phyloP scores from a whole-genome alignment of 2,113 vertebrate species.

The Apodemus sylvaticus region DNA sequence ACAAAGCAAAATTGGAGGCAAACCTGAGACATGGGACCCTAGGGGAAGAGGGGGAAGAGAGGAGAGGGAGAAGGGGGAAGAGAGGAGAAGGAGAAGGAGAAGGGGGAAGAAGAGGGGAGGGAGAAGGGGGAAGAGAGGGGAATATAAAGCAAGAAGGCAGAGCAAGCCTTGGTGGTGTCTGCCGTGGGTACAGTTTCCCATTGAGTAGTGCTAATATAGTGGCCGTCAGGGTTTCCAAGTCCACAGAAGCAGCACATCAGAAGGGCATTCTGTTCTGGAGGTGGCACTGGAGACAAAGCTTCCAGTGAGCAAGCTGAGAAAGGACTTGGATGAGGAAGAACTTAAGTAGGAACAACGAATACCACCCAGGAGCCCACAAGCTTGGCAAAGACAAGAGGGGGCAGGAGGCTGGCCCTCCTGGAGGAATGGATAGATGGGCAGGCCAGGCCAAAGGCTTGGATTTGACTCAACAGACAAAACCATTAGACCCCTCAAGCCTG shows the following conservation, averaged over 20 bases:
- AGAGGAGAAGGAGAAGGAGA: neutral
- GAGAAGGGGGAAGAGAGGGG: too few relatives aligned
- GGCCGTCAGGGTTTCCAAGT: neutral
- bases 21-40: neutral
- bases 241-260: neutral
- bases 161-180: neutral
- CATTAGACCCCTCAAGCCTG: neutral
- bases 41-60: too few relatives aligned
- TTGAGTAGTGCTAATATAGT: neutral
- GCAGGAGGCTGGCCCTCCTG: too few relatives aligned
- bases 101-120: too few relatives aligned
- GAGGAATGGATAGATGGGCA: neutral
- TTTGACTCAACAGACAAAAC: neutral
- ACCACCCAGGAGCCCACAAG: neutral
- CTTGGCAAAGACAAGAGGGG: neutral
- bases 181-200: neutral
- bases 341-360: neutral
- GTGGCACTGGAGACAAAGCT: neutral
- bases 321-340: neutral
- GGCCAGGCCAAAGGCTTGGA: neutral
- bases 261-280: neutral
- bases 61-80: neutral
- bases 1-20: neutral
- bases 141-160: neutral
- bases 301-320: neutral